These are phyloP conservation scores for Boloria selene DNA, from an alignment of 2,888 invertebrate species.

Conservation along the genomic window DNA sequence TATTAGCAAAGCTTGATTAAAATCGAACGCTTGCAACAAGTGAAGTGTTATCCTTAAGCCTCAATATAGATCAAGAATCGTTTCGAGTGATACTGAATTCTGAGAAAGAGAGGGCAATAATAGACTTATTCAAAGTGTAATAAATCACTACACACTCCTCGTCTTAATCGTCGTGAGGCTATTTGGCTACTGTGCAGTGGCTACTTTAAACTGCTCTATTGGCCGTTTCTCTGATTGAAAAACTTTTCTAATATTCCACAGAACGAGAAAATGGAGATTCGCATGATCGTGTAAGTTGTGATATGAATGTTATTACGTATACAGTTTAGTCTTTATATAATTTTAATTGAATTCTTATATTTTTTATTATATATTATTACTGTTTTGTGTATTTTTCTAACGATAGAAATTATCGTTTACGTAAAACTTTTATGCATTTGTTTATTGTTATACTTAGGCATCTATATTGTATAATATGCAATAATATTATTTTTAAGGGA, in stretches of 20 bases:
- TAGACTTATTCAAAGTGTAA: conserved; percentile 72
- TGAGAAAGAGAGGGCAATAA: conserved; percentile 48
- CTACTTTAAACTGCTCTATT: conserved; percentile 44
- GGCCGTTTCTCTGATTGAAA: conserved; percentile 74
- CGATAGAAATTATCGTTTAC: too few relatives aligned
- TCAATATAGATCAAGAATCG: too few relatives aligned
- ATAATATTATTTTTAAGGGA: too few relatives aligned
- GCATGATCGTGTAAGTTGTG: conserved; percentile 28
- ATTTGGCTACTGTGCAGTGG: conserved; percentile 25
- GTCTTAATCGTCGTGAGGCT: conserved; percentile 39
- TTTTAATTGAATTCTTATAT: background rate
- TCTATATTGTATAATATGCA: too few relatives aligned
- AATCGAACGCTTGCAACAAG: too few relatives aligned
- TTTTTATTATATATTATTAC: too few relatives aligned
- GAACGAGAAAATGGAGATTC: conserved; percentile 23
- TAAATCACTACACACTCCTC: conserved; percentile 57
- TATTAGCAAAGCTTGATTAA: too few relatives aligned
- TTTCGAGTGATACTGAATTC: background rate
- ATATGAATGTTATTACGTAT: conserved; percentile 7
- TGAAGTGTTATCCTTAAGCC: too few relatives aligned
- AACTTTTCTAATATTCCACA: conserved; percentile 79
- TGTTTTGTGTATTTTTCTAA: too few relatives aligned
- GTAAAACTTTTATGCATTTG: too few relatives aligned
- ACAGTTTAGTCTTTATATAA: background rate
- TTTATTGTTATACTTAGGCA: too few relatives aligned